phyloP scores from a whole-genome alignment of 1,140 invertebrate genomes.

The Bombus polaris region DNA sequence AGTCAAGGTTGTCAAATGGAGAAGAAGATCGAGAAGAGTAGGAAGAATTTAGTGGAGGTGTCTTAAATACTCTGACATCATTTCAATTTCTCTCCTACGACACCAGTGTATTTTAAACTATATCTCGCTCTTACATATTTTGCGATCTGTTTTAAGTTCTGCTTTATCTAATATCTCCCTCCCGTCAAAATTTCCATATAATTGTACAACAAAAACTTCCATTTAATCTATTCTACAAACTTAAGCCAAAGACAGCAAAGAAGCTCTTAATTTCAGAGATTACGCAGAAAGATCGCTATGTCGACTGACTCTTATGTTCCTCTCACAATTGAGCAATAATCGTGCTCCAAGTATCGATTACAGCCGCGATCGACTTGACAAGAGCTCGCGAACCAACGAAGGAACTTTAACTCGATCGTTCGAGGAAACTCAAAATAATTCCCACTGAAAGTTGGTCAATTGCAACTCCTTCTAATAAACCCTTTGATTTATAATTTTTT shows the following conservation, averaged over 20 bases:
- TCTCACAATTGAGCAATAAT: constrained; percentile 10
- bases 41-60: neutral
- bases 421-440: neutral
- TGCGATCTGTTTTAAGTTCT: neutral
- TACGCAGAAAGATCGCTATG: constrained; percentile 4
- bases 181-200: neutral
- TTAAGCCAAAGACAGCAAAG: neutral
- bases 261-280: neutral
- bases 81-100: neutral
- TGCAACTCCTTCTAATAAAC: neutral
- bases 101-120: neutral
- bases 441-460: neutral
- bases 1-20: neutral
- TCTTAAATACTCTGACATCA: neutral
- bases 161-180: neutral
- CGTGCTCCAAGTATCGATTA: neutral
- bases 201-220: neutral
- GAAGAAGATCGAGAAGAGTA: neutral
- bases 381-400: neutral
- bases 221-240: neutral
- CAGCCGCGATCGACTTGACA: neutral
- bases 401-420: neutral
- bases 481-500: neutral
- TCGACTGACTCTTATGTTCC: neutral
- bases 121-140: neutral